These are phyloP conservation scores for Brachyptera risi DNA, from an alignment of 2,888 invertebrate genomes.

Conservation along the genomic window DNA sequence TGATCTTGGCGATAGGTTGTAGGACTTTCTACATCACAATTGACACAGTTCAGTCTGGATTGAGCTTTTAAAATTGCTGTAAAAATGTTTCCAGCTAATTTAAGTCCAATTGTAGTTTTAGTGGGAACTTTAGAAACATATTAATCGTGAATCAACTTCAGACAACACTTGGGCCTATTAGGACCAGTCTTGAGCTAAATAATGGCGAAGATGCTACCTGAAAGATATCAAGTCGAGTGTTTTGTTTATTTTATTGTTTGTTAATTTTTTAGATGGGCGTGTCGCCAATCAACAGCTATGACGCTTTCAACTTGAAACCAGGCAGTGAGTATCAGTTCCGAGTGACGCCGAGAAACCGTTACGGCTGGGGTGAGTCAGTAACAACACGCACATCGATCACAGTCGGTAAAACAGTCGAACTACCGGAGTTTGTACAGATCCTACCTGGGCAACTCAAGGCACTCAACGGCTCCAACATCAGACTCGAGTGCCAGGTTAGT, in stretches of 20 bases:
- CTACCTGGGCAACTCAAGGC: conserved; percentile 75
- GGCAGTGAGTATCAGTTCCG: conserved; percentile 82
- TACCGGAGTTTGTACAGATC: conserved; percentile 73
- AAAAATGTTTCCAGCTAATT: no score
- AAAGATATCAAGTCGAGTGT: no score
- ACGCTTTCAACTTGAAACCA: conserved; percentile 76
- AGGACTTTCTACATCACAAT: no score
- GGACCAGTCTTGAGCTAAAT: no score
- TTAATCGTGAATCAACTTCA: no score
- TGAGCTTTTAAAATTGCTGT: no score
- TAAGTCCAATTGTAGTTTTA: no score
- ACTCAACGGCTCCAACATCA: conserved; percentile 61
- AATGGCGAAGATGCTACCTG: background rate
- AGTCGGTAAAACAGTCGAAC: conserved; percentile 61
- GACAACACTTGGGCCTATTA: no score
- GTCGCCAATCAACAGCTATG: conserved; percentile 73
- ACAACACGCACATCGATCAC: conserved; percentile 61
- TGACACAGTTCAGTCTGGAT: no score
- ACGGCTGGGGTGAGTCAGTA: conserved; percentile 82
- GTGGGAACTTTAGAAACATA: no score
- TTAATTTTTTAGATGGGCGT: conserved; percentile 56
- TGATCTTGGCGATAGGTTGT: no score
- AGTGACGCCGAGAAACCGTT: conserved; percentile 82
- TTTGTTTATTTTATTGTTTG: background rate
- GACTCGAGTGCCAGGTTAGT: conserved; percentile 71